Evolutionary conservation across 2,113 vertebrate species (phyloP).

Genomic region (Muntiacus muntjak): DNA sequence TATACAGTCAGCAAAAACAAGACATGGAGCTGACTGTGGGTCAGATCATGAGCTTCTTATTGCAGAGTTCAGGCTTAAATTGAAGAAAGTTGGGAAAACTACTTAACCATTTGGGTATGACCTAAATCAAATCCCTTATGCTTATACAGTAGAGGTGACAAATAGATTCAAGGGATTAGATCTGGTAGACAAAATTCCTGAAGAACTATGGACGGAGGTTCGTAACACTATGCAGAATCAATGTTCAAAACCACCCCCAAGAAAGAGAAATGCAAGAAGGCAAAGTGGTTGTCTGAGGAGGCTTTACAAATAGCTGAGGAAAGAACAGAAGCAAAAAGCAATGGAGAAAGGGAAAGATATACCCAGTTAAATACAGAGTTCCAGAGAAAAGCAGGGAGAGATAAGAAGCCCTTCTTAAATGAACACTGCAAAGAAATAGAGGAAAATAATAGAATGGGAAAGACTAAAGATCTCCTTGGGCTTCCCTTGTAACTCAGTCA

Average conservation of each 20-base stretch:
- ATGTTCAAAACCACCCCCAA: background rate
- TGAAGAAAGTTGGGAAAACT: background rate
- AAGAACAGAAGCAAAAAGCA: background rate
- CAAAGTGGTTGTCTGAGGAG: background rate
- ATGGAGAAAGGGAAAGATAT: background rate
- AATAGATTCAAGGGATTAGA: background rate
- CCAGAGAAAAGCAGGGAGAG: background rate
- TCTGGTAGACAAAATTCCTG: background rate
- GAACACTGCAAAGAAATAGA: background rate
- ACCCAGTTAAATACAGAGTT: background rate
- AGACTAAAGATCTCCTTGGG: background rate
- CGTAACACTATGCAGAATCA: background rate
- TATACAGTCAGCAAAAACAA: background rate
- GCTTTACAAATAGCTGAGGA: background rate
- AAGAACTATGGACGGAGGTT: background rate
- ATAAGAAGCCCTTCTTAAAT: background rate
- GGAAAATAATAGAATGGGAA: background rate
- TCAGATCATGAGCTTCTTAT: background rate
- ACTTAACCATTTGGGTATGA: background rate
- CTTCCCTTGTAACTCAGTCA: no score
- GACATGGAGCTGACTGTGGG: background rate
- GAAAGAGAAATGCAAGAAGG: background rate
- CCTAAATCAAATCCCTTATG: background rate
- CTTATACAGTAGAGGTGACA: background rate
- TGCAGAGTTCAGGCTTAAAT: background rate